These are phyloP conservation scores for Pachydiplax longipennis DNA, from an alignment of 2,888 invertebrate species.

Conservation along the genomic window DNA sequence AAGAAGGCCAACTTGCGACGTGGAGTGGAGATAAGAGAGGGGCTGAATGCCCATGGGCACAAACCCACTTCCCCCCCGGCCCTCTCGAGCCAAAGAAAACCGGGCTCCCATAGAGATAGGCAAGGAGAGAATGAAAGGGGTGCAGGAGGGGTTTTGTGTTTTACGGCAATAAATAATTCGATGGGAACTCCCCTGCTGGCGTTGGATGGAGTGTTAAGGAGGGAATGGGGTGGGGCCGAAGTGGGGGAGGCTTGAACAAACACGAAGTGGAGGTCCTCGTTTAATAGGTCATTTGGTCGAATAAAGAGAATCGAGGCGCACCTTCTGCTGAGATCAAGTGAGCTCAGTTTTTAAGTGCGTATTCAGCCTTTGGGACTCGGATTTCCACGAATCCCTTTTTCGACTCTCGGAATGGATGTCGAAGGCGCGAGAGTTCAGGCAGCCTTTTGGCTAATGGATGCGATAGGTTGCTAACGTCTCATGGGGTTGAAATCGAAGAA, in stretches of 20 bases:
- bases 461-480: no score
- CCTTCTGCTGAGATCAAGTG: neutral
- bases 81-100: no score
- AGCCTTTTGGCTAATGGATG: no score
- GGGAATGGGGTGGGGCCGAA: neutral
- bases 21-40: neutral
- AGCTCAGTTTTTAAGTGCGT: neutral
- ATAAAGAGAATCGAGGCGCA: neutral
- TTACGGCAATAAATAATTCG: conserved; percentile 29
- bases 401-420: no score
- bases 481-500: no score
- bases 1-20: no score
- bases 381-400: neutral
- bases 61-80: no score
- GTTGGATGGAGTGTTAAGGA: neutral
- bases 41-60: neutral
- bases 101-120: no score
- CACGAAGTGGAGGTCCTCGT: neutral
- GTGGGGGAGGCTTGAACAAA: neutral
- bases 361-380: neutral
- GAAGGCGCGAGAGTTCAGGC: no score
- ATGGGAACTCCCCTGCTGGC: neutral
- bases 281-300: conserved; percentile 24
- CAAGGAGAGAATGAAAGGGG: neutral
- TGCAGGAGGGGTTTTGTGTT: neutral